Evolutionary conservation across 2,797 vertebrate species (phyloP).

Genomic region (Pangasius mekongensis): DNA sequence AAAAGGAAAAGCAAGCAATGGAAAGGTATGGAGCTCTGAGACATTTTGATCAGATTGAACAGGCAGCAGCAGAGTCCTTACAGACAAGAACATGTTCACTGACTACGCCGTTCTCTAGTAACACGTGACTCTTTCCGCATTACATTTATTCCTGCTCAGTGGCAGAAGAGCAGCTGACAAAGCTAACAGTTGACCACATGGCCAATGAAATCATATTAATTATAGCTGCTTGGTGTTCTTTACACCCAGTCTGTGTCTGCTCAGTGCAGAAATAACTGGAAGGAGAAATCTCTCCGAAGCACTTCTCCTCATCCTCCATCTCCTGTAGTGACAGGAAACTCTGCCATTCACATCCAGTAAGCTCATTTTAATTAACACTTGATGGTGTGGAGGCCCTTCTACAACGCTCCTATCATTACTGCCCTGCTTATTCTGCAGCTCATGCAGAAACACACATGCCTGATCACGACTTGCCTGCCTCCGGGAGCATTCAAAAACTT

Average conservation of each 20-base stretch:
- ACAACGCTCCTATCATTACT: conserved; percentile 17
- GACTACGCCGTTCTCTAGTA: not conserved
- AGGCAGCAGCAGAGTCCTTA: not conserved
- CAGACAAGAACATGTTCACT: not conserved
- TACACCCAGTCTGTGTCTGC: not conserved
- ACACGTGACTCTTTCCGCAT: not conserved
- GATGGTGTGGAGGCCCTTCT: conserved; percentile 17
- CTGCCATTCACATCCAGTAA: not conserved
- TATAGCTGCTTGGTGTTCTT: not conserved
- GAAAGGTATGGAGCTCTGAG: not conserved
- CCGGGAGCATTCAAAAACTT: not conserved
- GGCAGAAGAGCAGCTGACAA: not conserved
- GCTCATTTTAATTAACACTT: conserved; percentile 25
- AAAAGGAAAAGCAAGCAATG: not conserved
- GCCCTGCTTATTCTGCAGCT: conserved; percentile 21
- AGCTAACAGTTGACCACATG: not conserved
- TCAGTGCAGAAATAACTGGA: not conserved
- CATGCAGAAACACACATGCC: conserved; percentile 35
- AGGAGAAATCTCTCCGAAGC: conserved; percentile 5
- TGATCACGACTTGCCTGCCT: conserved; percentile 8
- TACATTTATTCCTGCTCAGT: not conserved
- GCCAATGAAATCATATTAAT: conserved; percentile 1
- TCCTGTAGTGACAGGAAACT: conserved; percentile 13
- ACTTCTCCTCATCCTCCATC: conserved; percentile 7
- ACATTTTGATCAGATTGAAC: not conserved